These are phyloP conservation scores for Archilochus colubris DNA, from an alignment of 2,113 vertebrate species.

Conservation along the genomic window DNA sequence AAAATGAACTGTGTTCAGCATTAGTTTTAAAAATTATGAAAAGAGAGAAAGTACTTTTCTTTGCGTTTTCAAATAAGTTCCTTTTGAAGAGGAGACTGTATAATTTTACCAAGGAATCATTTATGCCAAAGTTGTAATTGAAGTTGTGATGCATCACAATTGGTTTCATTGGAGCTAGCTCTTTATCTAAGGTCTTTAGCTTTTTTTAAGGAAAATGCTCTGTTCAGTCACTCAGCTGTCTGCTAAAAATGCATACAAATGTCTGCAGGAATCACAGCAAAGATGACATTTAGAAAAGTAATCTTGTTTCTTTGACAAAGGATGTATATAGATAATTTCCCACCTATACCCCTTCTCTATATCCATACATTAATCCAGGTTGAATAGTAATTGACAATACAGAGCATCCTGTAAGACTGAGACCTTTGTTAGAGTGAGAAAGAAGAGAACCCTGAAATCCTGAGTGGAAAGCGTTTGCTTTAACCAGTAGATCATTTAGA, in stretches of 20 bases:
- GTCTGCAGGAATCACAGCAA: background rate
- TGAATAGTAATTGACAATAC: background rate
- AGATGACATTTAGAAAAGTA: background rate
- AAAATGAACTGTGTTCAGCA: background rate
- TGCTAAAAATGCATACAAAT: background rate
- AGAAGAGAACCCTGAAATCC: background rate
- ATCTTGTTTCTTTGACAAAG: background rate
- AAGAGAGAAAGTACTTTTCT: background rate
- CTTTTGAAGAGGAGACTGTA: background rate
- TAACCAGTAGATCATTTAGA: background rate
- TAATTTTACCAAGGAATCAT: background rate
- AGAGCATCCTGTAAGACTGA: background rate
- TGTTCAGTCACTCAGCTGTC: background rate
- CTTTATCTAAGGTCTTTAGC: background rate
- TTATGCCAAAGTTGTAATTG: background rate
- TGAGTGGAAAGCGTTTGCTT: background rate
- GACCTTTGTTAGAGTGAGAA: background rate
- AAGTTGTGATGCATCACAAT: background rate
- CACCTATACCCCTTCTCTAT: background rate
- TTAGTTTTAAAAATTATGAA: background rate
- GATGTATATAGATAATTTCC: background rate
- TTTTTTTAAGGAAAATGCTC: background rate
- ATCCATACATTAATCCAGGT: background rate
- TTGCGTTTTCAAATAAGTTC: background rate
- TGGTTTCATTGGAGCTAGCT: background rate